phyloP scores from a whole-genome alignment of 2,113 vertebrate genomes.

The Sinocyclocheilus rhinocerous region DNA sequence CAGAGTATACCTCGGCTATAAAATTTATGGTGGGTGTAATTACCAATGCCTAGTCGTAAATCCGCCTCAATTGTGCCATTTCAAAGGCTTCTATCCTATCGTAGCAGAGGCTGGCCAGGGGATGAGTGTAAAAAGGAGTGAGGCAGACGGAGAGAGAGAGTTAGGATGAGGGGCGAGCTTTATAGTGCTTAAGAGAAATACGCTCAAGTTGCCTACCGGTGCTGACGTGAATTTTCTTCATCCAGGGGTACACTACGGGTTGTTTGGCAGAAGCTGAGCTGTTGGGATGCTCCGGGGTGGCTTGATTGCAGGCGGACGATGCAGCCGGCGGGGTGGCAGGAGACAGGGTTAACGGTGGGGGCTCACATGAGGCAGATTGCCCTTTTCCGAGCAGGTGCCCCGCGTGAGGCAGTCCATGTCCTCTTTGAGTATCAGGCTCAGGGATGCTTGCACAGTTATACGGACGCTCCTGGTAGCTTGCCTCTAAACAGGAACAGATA shows the following conservation, averaged over 20 bases:
- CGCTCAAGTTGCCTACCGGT: conserved; percentile 97
- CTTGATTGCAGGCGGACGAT: conserved; percentile 94
- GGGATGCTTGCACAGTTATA: conserved; percentile 95
- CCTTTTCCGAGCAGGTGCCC: conserved; percentile 92
- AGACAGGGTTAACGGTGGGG: conserved; percentile 88
- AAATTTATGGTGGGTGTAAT: conserved; percentile 99
- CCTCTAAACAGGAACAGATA: conserved; percentile 37
- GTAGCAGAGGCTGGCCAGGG: conserved; percentile 79
- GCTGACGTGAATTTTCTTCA: conserved; percentile 99
- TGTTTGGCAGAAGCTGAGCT: conserved; percentile 93
- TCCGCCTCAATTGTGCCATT: conserved; percentile 99
- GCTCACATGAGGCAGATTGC: conserved; percentile 88
- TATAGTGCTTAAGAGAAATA: conserved; percentile 79
- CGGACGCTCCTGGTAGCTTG: conserved; percentile 92
- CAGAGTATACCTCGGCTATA: conserved; percentile 99
- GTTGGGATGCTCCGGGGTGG: conserved; percentile 91
- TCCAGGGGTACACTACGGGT: conserved; percentile 98
- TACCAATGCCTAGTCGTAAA: conserved; percentile 99
- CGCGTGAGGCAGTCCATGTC: conserved; percentile 89
- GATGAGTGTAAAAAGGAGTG: conserved; percentile 84
- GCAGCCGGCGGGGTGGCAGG: conserved; percentile 86
- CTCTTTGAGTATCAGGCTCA: conserved; percentile 87
- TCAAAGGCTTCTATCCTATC: conserved; percentile 92
- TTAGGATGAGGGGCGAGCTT: conserved; percentile 65
- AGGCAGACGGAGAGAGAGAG: conserved; percentile 72